These are phyloP conservation scores for Centrocercus urophasianus DNA, from an alignment of 2,113 vertebrate species.

Conservation along the genomic window DNA sequence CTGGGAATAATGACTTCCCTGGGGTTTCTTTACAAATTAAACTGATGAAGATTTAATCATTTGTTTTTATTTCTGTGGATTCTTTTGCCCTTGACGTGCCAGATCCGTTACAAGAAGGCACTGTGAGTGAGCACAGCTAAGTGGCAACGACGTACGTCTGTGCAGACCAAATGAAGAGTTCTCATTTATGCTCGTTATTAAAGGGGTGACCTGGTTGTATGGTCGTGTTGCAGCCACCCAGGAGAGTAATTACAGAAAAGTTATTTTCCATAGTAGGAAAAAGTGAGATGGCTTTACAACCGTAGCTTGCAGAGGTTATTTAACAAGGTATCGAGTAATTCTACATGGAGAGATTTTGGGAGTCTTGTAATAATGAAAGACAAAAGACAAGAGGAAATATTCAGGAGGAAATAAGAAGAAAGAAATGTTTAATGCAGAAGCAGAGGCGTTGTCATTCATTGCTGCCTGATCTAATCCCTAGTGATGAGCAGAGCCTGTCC, in stretches of 20 bases:
- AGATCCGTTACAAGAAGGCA: conserved; percentile 22
- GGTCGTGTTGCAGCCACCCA: background rate
- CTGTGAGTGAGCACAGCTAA: conserved; percentile 1
- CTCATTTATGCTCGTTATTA: conserved; percentile 25
- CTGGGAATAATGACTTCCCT: conserved; percentile 63
- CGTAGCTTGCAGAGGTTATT: background rate
- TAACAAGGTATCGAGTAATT: conserved; percentile 21
- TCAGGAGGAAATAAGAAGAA: background rate
- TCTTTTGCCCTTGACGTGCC: conserved; percentile 63
- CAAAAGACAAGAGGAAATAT: background rate
- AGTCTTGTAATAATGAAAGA: background rate
- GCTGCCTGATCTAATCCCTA: background rate
- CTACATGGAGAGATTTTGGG: background rate
- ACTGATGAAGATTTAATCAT: conserved; percentile 70
- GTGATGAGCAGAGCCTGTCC: background rate
- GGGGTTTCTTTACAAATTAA: conserved; percentile 67
- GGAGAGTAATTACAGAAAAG: background rate
- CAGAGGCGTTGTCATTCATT: background rate
- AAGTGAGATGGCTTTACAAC: background rate
- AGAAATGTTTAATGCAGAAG: background rate
- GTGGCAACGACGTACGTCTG: conserved; percentile 16
- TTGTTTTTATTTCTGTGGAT: background rate
- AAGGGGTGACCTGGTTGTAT: background rate
- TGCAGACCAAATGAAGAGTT: conserved; percentile 50
- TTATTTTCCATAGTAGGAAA: conserved; percentile 4